Evolutionary conservation across 1,140 invertebrate genomes (phyloP), one percentile per base, ranked within the genome.

Genomic region (Mya arenaria): DNA sequence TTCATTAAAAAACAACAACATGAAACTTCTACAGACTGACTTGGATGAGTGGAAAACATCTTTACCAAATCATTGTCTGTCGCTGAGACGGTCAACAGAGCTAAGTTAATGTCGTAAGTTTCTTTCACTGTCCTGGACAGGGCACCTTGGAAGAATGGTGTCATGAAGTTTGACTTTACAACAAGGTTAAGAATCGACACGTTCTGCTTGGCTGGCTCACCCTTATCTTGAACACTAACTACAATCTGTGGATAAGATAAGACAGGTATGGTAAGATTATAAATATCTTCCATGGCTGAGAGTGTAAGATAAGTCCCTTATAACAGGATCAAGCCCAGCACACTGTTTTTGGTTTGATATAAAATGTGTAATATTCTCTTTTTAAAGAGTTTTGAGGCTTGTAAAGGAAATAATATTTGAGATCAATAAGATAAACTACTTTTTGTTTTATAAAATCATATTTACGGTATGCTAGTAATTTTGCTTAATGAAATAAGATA

Each of bases 181-280:
- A 41, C 37, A 3, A 82, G 30, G n/a, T n/a, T 41, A 10, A 82
- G 4, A 19, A 23, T 66, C 6, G 69, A 73, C 4, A 13, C 41
- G 32, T 81, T 83, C 3, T 34, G 17, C 15, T 71, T 83, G 19
- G 85, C 32, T 8, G 89, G 89, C 30, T 44, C 52, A 25, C 87
- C 89, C 28, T 44, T 30, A 79, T 90, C 89, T 15, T 55, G 25
- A 2, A 82, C 87, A 25, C 36, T 71, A 17, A 90, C 72, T 1
- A 63, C 25, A 36, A 90, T 58, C 89, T 90, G 82, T 41, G n/a
- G 23, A 56, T 58, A 44, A 63, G n/a, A 36, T 1, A 66, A 17
- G 5, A 41, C 19, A n/a, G n/a, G n/a, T n/a, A n/a, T n/a, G n/a
- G n/a, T n/a, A n/a, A n/a, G n/a, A n/a, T n/a, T n/a, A n/a, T n/a